A percentile compares a stretch with the other conserved stretches of the same genome.
These are phyloP conservation scores for Cynopterus brachyotis DNA, from an alignment of 2,113 vertebrate species.

Conservation along the genomic window DNA sequence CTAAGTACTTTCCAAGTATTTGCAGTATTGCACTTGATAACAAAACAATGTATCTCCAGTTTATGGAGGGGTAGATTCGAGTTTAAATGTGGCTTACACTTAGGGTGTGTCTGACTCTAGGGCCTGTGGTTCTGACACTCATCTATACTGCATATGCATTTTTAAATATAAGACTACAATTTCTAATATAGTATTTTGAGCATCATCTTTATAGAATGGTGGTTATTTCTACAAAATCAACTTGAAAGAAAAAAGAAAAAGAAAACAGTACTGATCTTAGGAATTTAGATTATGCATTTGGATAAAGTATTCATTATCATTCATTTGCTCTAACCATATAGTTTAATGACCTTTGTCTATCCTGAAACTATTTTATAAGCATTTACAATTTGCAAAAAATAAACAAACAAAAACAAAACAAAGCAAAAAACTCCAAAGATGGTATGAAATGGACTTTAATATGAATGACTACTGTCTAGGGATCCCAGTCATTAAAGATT, in stretches of 20 bases:
- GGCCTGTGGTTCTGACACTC: neutral
- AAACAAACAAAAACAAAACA: neutral
- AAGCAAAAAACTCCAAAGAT: neutral
- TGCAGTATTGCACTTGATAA: neutral
- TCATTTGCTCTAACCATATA: neutral
- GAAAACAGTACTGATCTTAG: neutral
- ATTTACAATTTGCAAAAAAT: neutral
- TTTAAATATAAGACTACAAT: neutral
- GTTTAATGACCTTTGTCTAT: neutral
- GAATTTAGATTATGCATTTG: neutral
- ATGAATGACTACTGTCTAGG: neutral
- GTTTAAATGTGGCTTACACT: neutral
- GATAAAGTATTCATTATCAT: neutral
- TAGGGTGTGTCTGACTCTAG: neutral
- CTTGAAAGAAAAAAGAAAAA: neutral
- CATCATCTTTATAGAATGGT: neutral
- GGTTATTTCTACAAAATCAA: neutral
- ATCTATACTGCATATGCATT: neutral
- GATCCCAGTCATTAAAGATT: neutral
- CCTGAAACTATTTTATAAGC: neutral
- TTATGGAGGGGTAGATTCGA: neutral
- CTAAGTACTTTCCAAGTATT: neutral
- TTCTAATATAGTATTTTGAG: neutral
- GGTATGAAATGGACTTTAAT: neutral
- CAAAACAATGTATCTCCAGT: neutral